A percentile compares a stretch with the other conserved stretches of the same genome.
Conservation (phyloP, 2,113 vertebrate species). For the Heloderma charlesbogerti region DNA sequence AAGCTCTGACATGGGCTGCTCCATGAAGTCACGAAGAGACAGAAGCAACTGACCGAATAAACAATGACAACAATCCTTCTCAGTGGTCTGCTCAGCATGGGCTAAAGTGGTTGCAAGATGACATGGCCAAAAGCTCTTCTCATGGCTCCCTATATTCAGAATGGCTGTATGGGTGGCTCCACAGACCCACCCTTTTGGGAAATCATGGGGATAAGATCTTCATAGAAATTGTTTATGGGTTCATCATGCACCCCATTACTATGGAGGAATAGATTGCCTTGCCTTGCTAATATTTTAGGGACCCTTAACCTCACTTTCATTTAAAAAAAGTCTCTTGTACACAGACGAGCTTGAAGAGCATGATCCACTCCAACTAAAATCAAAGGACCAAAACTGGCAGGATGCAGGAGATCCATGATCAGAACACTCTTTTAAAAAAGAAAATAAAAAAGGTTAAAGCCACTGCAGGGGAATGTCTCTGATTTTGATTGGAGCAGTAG, state of each 20-base stretch:
- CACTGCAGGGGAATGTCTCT: neutral
- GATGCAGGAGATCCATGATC: neutral
- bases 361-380: neutral
- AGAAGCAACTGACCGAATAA: too few species aligned
- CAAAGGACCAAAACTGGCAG: too few species aligned
- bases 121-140: neutral
- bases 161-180: neutral
- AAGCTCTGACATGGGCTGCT: too few species aligned
- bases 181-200: neutral
- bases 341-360: neutral
- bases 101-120: neutral
- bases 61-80: neutral
- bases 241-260: neutral
- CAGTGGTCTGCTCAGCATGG: neutral
- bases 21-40: too few species aligned
- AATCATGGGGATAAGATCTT: neutral
- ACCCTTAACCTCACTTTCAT: neutral
- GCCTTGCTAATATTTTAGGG: neutral
- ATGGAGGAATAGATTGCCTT: neutral
- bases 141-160: neutral
- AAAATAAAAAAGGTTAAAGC: neutral
- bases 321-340: neutral
- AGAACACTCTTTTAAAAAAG: too few species aligned
- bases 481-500: neutral
- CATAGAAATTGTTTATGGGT: neutral